Conservation (phyloP, 2,888 invertebrate species). For the Hypena proboscidalis region DNA sequence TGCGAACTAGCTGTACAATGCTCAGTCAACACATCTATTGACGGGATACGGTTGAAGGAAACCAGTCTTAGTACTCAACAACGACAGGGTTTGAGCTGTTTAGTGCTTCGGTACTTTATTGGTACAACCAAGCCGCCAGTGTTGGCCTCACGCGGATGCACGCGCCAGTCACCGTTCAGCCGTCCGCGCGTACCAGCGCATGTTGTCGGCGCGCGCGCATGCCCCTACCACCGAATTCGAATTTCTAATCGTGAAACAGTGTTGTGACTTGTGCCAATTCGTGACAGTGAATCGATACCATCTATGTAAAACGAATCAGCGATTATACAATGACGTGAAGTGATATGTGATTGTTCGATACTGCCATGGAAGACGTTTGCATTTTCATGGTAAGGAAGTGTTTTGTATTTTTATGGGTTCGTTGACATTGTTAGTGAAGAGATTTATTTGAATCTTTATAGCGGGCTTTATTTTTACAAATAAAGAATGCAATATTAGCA, state of each 20-base stretch:
- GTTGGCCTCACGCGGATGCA: conserved; percentile 45
- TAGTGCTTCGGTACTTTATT: conserved; percentile 32
- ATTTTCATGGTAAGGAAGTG: conserved; percentile 71
- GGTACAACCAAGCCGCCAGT: conserved; percentile 23
- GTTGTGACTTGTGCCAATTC: conserved; percentile 61
- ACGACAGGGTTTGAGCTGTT: conserved; percentile 54
- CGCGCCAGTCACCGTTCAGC: conserved; percentile 68
- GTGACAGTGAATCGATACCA: conserved; percentile 56
- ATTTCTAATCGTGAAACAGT: conserved; percentile 63
- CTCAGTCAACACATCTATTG: conserved; percentile 62
- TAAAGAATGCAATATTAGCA: conserved; percentile 10
- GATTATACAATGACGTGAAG: conserved; percentile 57
- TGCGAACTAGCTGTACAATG: conserved; percentile 39
- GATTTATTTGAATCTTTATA: conserved; percentile 27
- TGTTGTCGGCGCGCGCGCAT: conserved; percentile 59
- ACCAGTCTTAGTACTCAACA: conserved; percentile 68
- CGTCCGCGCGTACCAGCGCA: conserved; percentile 57
- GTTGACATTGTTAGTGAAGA: conserved; percentile 43
- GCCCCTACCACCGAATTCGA: conserved; percentile 47
- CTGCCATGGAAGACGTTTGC: conserved; percentile 57
- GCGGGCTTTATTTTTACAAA: too few relatives aligned
- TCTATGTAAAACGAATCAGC: conserved; percentile 44
- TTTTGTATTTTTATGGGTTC: conserved; percentile 46
- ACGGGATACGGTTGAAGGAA: conserved; percentile 60
- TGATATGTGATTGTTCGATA: conserved; percentile 71